Evolutionary conservation across 1,140 invertebrate genomes (phyloP), one percentile per base, ranked within the genome.

Genomic region (Zelostemma sp.): DNA sequence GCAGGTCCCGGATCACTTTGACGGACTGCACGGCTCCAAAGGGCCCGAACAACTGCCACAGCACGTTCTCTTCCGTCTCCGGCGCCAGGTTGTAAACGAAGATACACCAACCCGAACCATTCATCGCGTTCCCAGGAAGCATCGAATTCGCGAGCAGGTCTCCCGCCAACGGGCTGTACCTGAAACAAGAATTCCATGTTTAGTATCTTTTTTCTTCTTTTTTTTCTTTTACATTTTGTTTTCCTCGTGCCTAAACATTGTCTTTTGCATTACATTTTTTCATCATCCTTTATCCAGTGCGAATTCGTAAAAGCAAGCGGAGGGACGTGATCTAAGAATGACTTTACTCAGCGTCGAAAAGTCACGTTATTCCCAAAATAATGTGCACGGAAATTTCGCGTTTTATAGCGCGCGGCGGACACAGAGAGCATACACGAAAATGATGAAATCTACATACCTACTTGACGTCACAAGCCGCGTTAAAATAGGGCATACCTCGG

Each of bases 11-110:
- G 78, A 99, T 98, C 49, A 97, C 94, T 88, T 99, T 99, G 21
- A 99, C 97, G 80, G 94, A 97, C 86, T 99, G 96, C 56, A 99
- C 97, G 61, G 97, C 97, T 56, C 98, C 98, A 85, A 99, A 99
- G 2, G 97, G 98, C 1, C 97, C 98, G 87, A 99, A 99, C 68
- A 99, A 88, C 84, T 99, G 96, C 98, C 98, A 99, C 53, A 99
- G 89, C 38, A 98, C 94, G 85, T 97, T 97, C 86, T 99, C 98
- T 85, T 99, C 97, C 0, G 97, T 98, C 83, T 99, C 98, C 1
- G 97, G 97, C 1, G 96, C 96, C 65, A 99, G 88, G 85, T 99
- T 99, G 89, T 98, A 99, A 6, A 99, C 97, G 85, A 99, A 99
- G 84, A 99, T 97, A 86, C 97, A 99, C 95, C 96, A 99, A 45